These are phyloP conservation scores for Tachyglossus aculeatus DNA, from an alignment of 2,797 vertebrate genomes.

Conservation along the genomic window DNA sequence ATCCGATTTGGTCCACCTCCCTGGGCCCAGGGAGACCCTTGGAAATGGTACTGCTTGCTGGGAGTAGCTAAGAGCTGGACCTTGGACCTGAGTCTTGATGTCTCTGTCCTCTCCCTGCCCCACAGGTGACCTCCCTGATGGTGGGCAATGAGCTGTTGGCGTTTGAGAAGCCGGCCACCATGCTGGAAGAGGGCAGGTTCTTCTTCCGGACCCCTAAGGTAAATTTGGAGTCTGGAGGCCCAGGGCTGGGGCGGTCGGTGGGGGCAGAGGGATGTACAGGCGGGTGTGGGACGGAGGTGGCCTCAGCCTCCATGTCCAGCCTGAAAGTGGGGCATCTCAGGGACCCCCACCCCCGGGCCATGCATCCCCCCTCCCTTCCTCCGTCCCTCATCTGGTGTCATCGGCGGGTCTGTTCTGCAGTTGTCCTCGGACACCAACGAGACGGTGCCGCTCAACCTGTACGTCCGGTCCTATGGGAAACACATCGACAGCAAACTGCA, in stretches of 20 bases:
- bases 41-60: too few relatives aligned
- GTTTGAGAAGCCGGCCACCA: constrained; percentile 60
- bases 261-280: background rate
- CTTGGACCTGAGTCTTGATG: background rate
- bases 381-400: background rate
- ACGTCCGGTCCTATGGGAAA: constrained; percentile 82
- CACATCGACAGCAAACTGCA: constrained; percentile 95
- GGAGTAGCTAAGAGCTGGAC: too few relatives aligned
- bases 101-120: background rate
- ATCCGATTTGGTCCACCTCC: too few relatives aligned
- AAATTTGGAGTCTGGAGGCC: background rate
- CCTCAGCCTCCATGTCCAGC: too few relatives aligned
- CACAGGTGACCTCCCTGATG: constrained; percentile 18
- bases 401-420: constrained; percentile 66
- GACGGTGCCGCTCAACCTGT: constrained; percentile 87
- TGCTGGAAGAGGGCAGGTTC: constrained; percentile 53
- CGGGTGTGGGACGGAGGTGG: background rate
- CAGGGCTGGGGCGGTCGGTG: background rate
- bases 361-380: background rate
- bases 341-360: background rate
- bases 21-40: too few relatives aligned
- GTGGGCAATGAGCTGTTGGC: constrained; percentile 71
- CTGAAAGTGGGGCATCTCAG: too few relatives aligned
- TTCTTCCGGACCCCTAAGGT: constrained; percentile 74
- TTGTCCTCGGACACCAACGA: constrained; percentile 86